Evolutionary conservation across 2,113 vertebrate species (phyloP), one percentile per base, ranked within the genome.

Genomic region (Oncorhynchus keta): DNA sequence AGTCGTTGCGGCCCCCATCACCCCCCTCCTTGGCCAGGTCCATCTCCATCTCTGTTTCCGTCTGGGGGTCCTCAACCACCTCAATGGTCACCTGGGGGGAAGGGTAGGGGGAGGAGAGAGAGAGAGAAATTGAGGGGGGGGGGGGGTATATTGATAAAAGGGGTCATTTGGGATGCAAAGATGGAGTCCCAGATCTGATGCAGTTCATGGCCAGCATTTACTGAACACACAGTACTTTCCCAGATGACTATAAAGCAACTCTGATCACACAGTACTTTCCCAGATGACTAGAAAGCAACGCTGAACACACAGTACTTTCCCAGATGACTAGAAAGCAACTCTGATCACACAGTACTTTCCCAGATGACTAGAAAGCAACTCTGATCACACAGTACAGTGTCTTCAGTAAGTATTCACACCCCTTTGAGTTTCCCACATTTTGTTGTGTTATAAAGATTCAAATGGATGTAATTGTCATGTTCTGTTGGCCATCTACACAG

Each of bases 21-120:
- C 92, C 81, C 69, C 2, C 91, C 68, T 95, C 93, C 35, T 94
- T 93, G 64, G 92, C 82, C 70, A 95, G 86, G 79, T 96, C 96
- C 93, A 96, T 95, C 88, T 97, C 95, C 59, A 96, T 91, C 87
- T 97, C 39, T 45, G 39, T 45, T 45, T 45, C 93, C 0, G 93
- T 91, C 90, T 95, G 95, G 73, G 94, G 86, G 74, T 94, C 90
- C 13, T 95, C 93, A 32, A 94, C 94, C 59, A 96, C 96, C 89
- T 96, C 93, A 0, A 96, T 95, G 77, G 94, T 95, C 30, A 96
- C 96, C 96, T 97, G 85, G 28, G 85, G 28, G 39, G 68, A 30
- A 76, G 39, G 13, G 18, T 2, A 39, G 4, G 8, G 2, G 14
- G 59, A 61, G 61, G 59, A 62, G 22, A 26, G 59, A 62, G 59